A percentile compares a stretch with the other conserved stretches of the same genome.
phyloP scores from a whole-genome alignment of 92 coral and sea anemone species.

The Phymanthus crucifer region DNA sequence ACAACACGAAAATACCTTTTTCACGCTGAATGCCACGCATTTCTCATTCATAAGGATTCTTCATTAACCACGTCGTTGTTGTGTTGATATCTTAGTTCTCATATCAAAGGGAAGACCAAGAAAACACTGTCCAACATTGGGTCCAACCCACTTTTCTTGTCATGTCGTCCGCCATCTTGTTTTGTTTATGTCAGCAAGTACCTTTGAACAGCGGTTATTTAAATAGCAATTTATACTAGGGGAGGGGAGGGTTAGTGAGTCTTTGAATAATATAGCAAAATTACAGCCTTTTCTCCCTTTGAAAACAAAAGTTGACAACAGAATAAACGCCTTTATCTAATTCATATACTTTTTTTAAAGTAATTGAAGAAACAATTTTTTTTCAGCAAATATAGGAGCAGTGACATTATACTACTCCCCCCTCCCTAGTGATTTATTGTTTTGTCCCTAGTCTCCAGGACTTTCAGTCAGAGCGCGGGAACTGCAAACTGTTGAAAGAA shows the following conservation, averaged over 20 bases:
- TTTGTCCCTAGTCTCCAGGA: background rate
- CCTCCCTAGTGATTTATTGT: background rate
- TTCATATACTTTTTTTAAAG: background rate
- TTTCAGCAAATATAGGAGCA: background rate
- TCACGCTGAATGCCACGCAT: background rate
- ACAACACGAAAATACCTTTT: background rate
- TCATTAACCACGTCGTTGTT: background rate
- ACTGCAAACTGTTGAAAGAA: background rate
- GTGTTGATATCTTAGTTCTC: background rate
- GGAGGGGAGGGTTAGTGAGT: background rate
- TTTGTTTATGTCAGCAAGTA: background rate
- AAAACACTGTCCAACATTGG: background rate
- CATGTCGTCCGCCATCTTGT: background rate
- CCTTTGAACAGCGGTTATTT: background rate
- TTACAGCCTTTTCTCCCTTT: background rate
- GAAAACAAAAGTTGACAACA: background rate
- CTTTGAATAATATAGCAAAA: background rate
- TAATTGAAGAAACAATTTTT: background rate
- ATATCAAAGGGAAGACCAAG: background rate
- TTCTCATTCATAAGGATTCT: background rate
- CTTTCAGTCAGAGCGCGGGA: conserved; percentile 1
- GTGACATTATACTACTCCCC: background rate
- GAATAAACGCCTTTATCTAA: background rate
- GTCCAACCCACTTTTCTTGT: background rate
- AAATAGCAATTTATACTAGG: background rate